phyloP scores from a whole-genome alignment of 2,113 vertebrate species.

The Epinephelus lanceolatus region DNA sequence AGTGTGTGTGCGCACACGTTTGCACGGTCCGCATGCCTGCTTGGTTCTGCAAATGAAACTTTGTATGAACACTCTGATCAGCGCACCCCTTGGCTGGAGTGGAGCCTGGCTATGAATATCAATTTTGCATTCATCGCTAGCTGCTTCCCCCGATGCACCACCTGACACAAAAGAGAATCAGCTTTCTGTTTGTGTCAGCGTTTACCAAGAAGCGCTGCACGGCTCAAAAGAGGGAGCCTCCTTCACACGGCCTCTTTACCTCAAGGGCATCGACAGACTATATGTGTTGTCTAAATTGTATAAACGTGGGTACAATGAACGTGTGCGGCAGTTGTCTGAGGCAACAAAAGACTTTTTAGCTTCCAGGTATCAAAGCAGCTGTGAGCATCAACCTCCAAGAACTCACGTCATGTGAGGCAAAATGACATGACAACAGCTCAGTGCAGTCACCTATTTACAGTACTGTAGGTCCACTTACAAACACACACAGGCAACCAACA shows the following conservation, averaged over 20 bases:
- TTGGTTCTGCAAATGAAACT: slow-evolving; percentile 75
- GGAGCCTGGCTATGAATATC: slow-evolving; percentile 77
- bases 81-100: slow-evolving; percentile 63
- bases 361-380: slow-evolving; percentile 18
- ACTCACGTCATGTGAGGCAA: neutral
- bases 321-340: slow-evolving; percentile 8
- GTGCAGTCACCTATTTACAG: neutral
- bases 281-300: slow-evolving; percentile 31
- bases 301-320: slow-evolving; percentile 12
- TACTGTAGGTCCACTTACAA: neutral
- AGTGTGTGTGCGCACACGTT: slow-evolving; percentile 12
- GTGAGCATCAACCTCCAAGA: neutral
- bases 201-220: slow-evolving; percentile 59
- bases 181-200: slow-evolving; percentile 79
- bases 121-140: slow-evolving; percentile 73
- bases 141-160: slow-evolving; percentile 54
- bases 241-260: slow-evolving; percentile 52
- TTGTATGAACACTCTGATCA: slow-evolving; percentile 76
- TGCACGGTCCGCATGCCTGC: slow-evolving; percentile 58
- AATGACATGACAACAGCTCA: neutral
- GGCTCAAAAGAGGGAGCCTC: slow-evolving; percentile 66
- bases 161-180: slow-evolving; percentile 75
- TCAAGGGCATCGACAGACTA: slow-evolving; percentile 67
- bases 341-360: slow-evolving; percentile 18
- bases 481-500: neutral